Conservation (phyloP, 2,797 vertebrate genomes). For the Helostoma temminkii region DNA sequence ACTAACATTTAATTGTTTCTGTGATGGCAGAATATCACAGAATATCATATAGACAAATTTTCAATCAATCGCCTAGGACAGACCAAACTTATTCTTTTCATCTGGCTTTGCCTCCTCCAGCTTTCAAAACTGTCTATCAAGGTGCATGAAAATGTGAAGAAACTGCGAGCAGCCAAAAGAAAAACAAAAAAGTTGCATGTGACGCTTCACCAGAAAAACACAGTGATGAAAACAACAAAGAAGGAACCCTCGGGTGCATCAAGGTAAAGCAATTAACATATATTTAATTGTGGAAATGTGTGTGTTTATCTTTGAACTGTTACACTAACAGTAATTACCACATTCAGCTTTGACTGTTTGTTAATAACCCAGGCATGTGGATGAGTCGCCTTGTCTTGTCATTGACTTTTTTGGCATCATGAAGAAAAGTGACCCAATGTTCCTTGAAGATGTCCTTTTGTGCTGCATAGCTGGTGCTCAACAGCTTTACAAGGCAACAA, state of each 20-base stretch:
- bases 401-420: slow-evolving; percentile 25
- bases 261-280: neutral
- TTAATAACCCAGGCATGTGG: neutral
- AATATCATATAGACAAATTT: slow-evolving; percentile 11
- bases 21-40: neutral
- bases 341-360: neutral
- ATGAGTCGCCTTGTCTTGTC: neutral
- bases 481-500: slow-evolving; percentile 60
- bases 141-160: neutral
- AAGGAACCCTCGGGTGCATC: neutral
- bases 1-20: neutral
- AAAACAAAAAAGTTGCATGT: neutral
- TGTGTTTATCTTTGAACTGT: neutral
- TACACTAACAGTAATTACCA: neutral
- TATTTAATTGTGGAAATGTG: neutral
- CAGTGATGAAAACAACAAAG: neutral
- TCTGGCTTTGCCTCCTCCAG: neutral
- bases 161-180: neutral
- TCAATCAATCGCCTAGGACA: neutral
- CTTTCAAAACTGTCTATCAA: neutral
- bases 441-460: slow-evolving; percentile 13
- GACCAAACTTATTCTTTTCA: neutral
- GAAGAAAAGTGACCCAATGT: slow-evolving; percentile 8
- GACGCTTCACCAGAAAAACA: neutral
- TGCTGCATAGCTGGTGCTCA: slow-evolving; percentile 52